Evolutionary conservation across 2,888 invertebrate genomes (phyloP).

Genomic region (Ormyrus labotus): DNA sequence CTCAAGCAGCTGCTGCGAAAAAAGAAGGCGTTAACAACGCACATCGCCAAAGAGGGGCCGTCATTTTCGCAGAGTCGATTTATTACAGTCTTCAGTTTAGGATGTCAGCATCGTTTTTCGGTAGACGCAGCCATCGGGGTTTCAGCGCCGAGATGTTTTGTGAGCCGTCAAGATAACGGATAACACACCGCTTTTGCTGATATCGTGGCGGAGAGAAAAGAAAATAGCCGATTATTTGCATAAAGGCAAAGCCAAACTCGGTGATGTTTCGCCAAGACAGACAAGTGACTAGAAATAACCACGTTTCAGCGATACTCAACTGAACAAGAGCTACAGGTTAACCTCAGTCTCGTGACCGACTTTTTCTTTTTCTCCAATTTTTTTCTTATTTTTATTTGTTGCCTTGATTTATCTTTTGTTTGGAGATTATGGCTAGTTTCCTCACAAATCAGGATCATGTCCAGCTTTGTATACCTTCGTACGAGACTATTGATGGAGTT

Average conservation of each 20-base stretch:
- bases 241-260: not conserved
- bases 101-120: slow-evolving; percentile 16
- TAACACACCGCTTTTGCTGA: slow-evolving; percentile 2
- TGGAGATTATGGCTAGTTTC: slow-evolving; percentile 83
- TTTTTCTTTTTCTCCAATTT: not conserved
- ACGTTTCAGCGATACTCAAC: not conserved
- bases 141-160: slow-evolving; percentile 21
- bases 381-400: not conserved
- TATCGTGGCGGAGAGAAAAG: not conserved
- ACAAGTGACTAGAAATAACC: not conserved
- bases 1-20: no score
- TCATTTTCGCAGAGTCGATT: no score
- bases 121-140: not conserved
- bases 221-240: not conserved
- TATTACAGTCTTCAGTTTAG: not conserved
- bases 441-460: slow-evolving; percentile 83
- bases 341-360: not conserved
- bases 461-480: slow-evolving; percentile 81
- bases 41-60: no score
- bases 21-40: no score
- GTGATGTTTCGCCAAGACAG: slow-evolving; percentile 27
- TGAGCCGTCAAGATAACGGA: slow-evolving; percentile 39
- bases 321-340: not conserved
- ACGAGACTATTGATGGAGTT: slow-evolving; percentile 81
- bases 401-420: not conserved